Evolutionary conservation across 1,140 invertebrate species (phyloP).

Genomic region (Trissolcus basalis): DNA sequence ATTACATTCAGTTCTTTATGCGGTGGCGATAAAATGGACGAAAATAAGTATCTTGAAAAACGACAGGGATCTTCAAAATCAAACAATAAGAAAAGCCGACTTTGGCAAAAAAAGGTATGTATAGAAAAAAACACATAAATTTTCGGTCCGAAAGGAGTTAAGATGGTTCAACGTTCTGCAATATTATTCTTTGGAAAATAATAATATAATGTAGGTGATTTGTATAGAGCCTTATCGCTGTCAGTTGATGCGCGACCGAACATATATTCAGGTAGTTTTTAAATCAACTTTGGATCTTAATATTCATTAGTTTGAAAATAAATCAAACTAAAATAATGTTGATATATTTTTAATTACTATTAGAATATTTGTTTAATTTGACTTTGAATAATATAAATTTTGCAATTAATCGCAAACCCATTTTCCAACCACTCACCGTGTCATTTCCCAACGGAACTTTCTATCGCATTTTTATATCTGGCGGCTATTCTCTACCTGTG

Average conservation of each 20-base stretch:
- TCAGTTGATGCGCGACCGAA: no score
- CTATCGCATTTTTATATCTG: slow-evolving; percentile 11
- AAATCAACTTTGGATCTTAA: no score
- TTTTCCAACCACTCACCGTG: neutral
- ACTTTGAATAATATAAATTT: no score
- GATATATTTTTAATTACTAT: no score
- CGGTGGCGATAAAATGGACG: neutral
- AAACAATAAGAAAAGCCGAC: slow-evolving; percentile 31
- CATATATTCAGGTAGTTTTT: no score
- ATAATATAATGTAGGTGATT: no score
- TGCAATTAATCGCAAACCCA: slow-evolving; percentile 6
- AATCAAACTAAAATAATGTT: no score
- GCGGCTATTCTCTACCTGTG: slow-evolving; percentile 42
- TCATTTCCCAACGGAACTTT: slow-evolving; percentile 14
- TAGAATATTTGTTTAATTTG: no score
- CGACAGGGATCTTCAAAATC: slow-evolving; percentile 6
- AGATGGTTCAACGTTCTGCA: slow-evolving; percentile 7
- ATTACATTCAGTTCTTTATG: no score
- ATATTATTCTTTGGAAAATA: slow-evolving; percentile 34
- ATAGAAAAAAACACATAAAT: slow-evolving; percentile 31
- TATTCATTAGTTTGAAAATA: no score
- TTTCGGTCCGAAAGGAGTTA: slow-evolving; percentile 40
- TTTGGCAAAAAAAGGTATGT: slow-evolving; percentile 29
- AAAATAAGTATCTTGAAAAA: neutral
- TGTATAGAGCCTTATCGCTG: no score